Conservation (phyloP, 1,140 invertebrate species). For the Zaprionus kolodkinae region DNA sequence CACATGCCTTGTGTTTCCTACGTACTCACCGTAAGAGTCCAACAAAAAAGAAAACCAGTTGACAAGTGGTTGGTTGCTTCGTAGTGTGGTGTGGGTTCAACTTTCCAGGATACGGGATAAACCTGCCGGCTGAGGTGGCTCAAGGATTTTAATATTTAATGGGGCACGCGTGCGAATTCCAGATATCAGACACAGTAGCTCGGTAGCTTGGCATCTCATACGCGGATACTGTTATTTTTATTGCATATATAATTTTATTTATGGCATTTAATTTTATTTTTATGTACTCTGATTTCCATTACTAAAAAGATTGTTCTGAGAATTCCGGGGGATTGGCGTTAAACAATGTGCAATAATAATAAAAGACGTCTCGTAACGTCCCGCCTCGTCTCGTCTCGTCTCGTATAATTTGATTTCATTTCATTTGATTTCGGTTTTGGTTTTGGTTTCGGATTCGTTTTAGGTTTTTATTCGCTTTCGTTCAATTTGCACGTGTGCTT, state of each 20-base stretch:
- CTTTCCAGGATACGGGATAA: neutral
- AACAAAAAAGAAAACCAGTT: neutral
- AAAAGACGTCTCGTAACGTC: conserved; percentile 17
- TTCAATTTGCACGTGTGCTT: conserved; percentile 41
- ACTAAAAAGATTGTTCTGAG: conserved; percentile 17
- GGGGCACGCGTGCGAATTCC: conserved; percentile 57
- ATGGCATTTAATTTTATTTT: conserved; percentile 79
- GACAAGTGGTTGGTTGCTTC: neutral
- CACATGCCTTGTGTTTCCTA: neutral
- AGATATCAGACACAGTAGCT: conserved; percentile 25
- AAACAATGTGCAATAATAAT: conserved; percentile 35
- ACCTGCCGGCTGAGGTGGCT: conserved; percentile 1
- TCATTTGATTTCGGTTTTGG: conserved; percentile 56
- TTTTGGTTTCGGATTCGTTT: conserved; percentile 52
- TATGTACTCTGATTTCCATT: conserved; percentile 77
- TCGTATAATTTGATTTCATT: conserved; percentile 69
- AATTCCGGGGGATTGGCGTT: conserved; percentile 17
- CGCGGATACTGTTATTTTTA: conserved; percentile 40
- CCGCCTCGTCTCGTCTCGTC: neutral
- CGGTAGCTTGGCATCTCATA: conserved; percentile 21
- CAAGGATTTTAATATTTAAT: conserved; percentile 65
- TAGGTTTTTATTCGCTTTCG: conserved; percentile 43
- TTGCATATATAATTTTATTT: conserved; percentile 61
- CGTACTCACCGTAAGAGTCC: conserved; percentile 19
- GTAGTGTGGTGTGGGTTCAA: neutral